Evolutionary conservation across 2,113 vertebrate genomes (phyloP), one percentile per base, ranked within the genome.

Genomic region (Semnornis frantzii): DNA sequence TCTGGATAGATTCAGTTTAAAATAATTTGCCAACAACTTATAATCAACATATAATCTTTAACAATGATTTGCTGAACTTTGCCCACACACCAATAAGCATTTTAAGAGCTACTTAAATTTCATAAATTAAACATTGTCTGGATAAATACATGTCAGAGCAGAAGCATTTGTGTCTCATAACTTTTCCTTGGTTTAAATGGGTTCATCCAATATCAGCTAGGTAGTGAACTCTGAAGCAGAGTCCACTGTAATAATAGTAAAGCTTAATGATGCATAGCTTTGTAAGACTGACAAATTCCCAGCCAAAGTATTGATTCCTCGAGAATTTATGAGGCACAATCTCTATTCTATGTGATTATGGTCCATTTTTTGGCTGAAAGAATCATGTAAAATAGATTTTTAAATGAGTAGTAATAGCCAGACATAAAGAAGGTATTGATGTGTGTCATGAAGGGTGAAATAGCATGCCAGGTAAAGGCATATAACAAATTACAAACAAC

Each of bases 361-460:
- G 97, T 96, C 97, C 96, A 97, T 98, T 97, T 98, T 98, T 98
- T 98, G 97, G 97, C 98, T 98, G 97, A 97, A 97, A 98, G 97
- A 98, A 98, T 98, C 97, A 98, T 98, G 98, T 98, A 98, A 98
- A 98, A 98, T 98, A 98, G 98, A 98, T 98, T 98, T 98, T 98
- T 97, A 98, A 98, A 98, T 98, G 97, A 98, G 97, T 96, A 96
- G 98, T 98, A 98, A 98, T 98, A 98, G 98, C 97, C 96, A 98
- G 97, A 97, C 97, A 97, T 98, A 98, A 98, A 98, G 97, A 97
- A 98, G 95, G 92, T 98, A 98, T 98, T 96, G 98, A 98, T 97
- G 98, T 98, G 98, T 97, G 97, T 98, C 97, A 96, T 96, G 97
- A 97, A 98, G 98, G 97, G 98, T 98, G 97, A 98, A 98, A 98